Evolutionary conservation across 2,888 invertebrate genomes (phyloP), one percentile per base, ranked within the genome.

Genomic region (Hyppa rectilinea): DNA sequence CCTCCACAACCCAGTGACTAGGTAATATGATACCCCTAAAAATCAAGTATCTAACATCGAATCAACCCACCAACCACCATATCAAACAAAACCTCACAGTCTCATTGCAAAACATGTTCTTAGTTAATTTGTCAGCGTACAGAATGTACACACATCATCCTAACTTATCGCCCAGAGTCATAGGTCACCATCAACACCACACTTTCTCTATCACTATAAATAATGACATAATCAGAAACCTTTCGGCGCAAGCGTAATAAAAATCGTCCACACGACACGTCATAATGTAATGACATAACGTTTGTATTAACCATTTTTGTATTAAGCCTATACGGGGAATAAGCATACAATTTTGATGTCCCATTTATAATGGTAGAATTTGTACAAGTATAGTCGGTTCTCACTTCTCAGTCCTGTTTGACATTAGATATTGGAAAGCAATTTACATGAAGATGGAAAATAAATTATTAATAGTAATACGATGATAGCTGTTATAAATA

Each of bases 221-320:
- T 83, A 83, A 84, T 83, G 71, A 70, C 67, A 75, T 85, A 75
- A 80, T 85, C 81, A 83, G 75, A 76, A 80, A 83, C 72, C 75
- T 85, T 83, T 83, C 72, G 60, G 40, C 62, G 71, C 61, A 66
- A 64, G 50, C 47, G 83, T 61, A 56, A 83, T 81, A 81, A 84
- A 81, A 81, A 83, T 77, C 68, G 72, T 78, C 59, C 63, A 70
- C n/a, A 73, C 60, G 74, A 78, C 78, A 73, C 73, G 75, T 79
- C 70, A 68, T 79, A 62, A 60, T 65, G 67, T 83, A 78, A 84
- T 79, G 81, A 83, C 81, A 64, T 66, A 71, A 79, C 64, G 64
- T 75, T 81, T 73, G 74, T 75, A 74, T 76, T 70, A 75, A 67
- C 75, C 34, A 70, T 79, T 80, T 65, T 68, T 78, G 53, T 70